A percentile compares a stretch with the other conserved stretches of the same genome.
phyloP scores from a whole-genome alignment of 2,888 invertebrate species.

The Trichacis sp. region DNA sequence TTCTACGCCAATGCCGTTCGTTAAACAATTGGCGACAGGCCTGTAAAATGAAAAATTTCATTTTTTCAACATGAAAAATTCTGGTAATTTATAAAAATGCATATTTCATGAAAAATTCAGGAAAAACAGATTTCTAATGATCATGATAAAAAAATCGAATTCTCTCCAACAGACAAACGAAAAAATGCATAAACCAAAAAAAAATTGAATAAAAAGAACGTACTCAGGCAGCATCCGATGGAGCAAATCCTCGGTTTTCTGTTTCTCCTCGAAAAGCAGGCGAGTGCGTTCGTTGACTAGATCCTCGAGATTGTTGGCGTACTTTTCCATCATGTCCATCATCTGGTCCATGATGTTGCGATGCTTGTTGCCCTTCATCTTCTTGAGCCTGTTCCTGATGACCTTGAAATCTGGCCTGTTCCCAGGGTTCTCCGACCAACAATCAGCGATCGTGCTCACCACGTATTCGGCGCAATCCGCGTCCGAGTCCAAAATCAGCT shows the following conservation, averaged over 20 bases:
- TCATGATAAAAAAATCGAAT: too few relatives aligned
- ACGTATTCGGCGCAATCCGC: constrained; percentile 86
- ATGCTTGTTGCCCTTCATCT: constrained; percentile 89
- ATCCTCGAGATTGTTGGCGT: constrained; percentile 94
- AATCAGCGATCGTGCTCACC: constrained; percentile 84
- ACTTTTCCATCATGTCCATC: constrained; percentile 98
- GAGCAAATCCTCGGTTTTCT: constrained; percentile 91
- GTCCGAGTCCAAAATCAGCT: constrained; percentile 78
- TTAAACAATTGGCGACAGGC: constrained; percentile 88
- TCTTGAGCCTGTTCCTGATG: constrained; percentile 84
- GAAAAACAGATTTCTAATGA: too few relatives aligned
- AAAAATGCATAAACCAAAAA: not conserved
- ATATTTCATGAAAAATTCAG: too few relatives aligned
- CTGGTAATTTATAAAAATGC: constrained; percentile 1
- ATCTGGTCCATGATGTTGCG: constrained; percentile 96
- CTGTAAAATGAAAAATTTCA: constrained; percentile 69
- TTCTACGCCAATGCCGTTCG: constrained; percentile 89
- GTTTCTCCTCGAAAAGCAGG: constrained; percentile 90
- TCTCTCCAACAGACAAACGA: too few relatives aligned
- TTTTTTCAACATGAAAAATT: too few relatives aligned
- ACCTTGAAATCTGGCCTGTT: constrained; percentile 86
- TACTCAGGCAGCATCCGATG: constrained; percentile 95
- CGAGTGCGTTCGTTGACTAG: constrained; percentile 92
- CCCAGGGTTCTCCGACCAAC: constrained; percentile 90
- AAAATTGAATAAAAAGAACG: constrained; percentile 60